These are phyloP conservation scores for Lithophane socia DNA, from an alignment of 2,888 invertebrate species.

Conservation along the genomic window DNA sequence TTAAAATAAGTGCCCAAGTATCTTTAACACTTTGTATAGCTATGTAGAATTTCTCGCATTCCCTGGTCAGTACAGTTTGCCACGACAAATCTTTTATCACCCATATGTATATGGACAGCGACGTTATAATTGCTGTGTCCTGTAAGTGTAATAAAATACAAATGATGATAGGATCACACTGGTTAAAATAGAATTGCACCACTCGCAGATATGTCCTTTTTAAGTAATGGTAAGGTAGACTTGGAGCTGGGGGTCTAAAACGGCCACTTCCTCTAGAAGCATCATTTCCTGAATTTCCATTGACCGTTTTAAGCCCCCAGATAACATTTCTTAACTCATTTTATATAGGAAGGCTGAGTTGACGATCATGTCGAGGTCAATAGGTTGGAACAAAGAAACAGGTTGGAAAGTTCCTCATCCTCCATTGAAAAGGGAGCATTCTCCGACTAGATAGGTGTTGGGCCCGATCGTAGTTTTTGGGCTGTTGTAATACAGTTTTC, in stretches of 20 bases:
- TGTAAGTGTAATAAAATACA: slow-evolving; percentile 6
- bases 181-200: background rate
- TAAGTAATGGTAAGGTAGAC: background rate
- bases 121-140: slow-evolving; percentile 9
- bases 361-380: background rate
- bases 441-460: background rate
- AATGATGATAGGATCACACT: background rate
- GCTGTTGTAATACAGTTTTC: background rate
- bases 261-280: no score
- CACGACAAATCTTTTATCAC: slow-evolving; percentile 7
- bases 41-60: slow-evolving; percentile 20
- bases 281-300: no score
- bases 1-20: slow-evolving; percentile 10
- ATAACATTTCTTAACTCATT: background rate
- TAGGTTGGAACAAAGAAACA: background rate
- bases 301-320: no score
- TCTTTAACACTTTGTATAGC: slow-evolving; percentile 4
- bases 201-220: background rate
- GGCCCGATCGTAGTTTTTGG: background rate
- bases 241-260: background rate
- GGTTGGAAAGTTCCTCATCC: background rate
- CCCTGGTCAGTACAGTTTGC: background rate
- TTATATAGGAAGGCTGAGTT: background rate
- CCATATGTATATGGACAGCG: slow-evolving; percentile 5
- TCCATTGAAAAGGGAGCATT: background rate